Evolutionary conservation across 2,888 invertebrate species (phyloP), one percentile per base, ranked within the genome.

Genomic region (Furcula furcula): DNA sequence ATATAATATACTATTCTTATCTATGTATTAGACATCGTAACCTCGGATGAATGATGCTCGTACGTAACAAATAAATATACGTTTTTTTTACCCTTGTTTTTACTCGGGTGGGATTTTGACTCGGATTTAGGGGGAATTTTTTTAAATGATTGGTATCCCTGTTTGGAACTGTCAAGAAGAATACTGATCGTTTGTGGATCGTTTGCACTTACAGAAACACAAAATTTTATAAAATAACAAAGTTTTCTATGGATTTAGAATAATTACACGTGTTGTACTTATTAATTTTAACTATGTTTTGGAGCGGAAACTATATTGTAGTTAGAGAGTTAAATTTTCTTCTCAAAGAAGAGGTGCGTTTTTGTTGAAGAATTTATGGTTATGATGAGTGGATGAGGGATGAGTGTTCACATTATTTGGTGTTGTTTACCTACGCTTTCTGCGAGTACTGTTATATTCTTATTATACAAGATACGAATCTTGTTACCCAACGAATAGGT

Each of bases 241-340:
- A 59, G 70, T 80, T 60, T 86, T 84, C 70, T 82, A 86, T 85
- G 86, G 85, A 82, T 84, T 68, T 78, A 79, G 66, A 69, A 46
- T 80, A 80, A 76, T 62, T 65, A 65, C 51, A 65, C 45, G 57
- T 55, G 50, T 71, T 69, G 76, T 78, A 78, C 76, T 76, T 80
- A 79, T 76, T 80, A 76, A 73, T 78, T 81, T 76, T 76, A 80
- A 91, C 82, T 79, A 95, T 95, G 95, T 95, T 94, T 91, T 95
- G 95, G 95, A 92, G 93, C 76, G 93, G 92, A 74, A 94, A 94
- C 86, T 92, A 92, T 76, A 89, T 91, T 68, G 90, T 90, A 55
- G 92, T 93, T 56, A 92, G 93, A 62, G 93, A 94, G 81, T 92
- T 95, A 74, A 95, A 94, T 76, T 92, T 92, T 58, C 90, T 95